These are phyloP conservation scores for Drosophila serrata DNA, from an alignment of 1,140 invertebrate genomes.

Conservation along the genomic window DNA sequence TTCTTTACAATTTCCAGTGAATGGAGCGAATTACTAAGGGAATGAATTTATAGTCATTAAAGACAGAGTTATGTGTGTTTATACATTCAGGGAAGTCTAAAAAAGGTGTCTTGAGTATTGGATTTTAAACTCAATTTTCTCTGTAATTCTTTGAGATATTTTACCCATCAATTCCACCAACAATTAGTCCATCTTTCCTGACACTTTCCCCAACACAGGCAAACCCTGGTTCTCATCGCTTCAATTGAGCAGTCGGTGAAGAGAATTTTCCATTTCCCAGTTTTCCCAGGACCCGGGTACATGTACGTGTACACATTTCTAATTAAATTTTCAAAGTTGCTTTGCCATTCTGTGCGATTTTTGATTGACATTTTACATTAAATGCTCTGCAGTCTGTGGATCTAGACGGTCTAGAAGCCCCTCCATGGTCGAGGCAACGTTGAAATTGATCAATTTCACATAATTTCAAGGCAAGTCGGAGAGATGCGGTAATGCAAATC, in stretches of 20 bases:
- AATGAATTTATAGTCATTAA: constrained; percentile 64
- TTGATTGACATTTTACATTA: constrained; percentile 84
- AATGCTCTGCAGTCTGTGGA: constrained; percentile 49
- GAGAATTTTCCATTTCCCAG: constrained; percentile 51
- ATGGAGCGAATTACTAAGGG: constrained; percentile 28
- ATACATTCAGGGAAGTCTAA: constrained; percentile 16
- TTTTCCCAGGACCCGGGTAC: constrained; percentile 71
- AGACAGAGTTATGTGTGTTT: constrained; percentile 61
- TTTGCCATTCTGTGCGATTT: constrained; percentile 73
- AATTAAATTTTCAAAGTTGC: constrained; percentile 78
- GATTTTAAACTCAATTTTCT: background rate
- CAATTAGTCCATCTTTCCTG: constrained; percentile 27
- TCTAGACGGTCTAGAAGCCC: background rate
- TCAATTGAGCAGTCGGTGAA: constrained; percentile 62
- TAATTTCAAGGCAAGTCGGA: constrained; percentile 82
- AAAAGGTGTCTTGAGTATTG: background rate
- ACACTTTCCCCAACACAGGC: constrained; percentile 15
- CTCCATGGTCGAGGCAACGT: constrained; percentile 47
- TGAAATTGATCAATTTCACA: constrained; percentile 84
- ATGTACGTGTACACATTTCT: constrained; percentile 62
- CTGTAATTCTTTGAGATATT: background rate
- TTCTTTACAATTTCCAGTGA: constrained; percentile 71
- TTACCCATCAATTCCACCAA: background rate
- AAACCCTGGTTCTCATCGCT: constrained; percentile 37
- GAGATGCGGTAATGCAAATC: constrained; percentile 80